Evolutionary conservation across 2,888 invertebrate species (phyloP).

Genomic region (Prionchulus punctatus): DNA sequence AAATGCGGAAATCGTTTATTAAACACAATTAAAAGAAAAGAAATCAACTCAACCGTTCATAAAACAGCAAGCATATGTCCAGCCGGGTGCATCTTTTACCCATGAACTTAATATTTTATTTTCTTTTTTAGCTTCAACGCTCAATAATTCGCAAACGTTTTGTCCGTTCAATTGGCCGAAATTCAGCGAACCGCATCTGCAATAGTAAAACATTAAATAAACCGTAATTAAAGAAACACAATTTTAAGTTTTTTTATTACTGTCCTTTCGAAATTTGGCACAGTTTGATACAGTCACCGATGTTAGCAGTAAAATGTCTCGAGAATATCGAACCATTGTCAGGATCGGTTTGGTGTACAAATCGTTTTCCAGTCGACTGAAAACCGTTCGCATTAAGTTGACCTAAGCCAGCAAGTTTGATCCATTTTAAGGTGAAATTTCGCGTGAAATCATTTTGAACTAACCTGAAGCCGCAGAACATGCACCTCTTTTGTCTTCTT

Average conservation of each 20-base stretch:
- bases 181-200: not conserved
- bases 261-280: too few species aligned
- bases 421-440: not conserved
- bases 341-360: not conserved
- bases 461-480: not conserved
- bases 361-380: not conserved
- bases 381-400: not conserved
- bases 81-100: not conserved
- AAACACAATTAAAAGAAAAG: too few species aligned
- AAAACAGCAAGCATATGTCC: slow-evolving; percentile 3
- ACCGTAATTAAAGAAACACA: too few species aligned
- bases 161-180: not conserved
- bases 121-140: not conserved
- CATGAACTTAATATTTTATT: not conserved
- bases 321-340: not conserved
- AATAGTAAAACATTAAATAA: too few species aligned
- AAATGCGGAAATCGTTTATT: too few species aligned
- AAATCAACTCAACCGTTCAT: too few species aligned
- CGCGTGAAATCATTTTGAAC: too few species aligned
- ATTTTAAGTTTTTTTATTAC: too few species aligned
- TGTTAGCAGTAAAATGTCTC: not conserved
- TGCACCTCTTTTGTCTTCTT: not conserved
- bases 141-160: not conserved
- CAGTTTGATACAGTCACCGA: not conserved
- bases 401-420: not conserved